A percentile compares a stretch with the other conserved stretches of the same genome.
These are phyloP conservation scores for Cheiracanthium punctorium DNA, from an alignment of 2,888 invertebrate genomes.

Conservation along the genomic window DNA sequence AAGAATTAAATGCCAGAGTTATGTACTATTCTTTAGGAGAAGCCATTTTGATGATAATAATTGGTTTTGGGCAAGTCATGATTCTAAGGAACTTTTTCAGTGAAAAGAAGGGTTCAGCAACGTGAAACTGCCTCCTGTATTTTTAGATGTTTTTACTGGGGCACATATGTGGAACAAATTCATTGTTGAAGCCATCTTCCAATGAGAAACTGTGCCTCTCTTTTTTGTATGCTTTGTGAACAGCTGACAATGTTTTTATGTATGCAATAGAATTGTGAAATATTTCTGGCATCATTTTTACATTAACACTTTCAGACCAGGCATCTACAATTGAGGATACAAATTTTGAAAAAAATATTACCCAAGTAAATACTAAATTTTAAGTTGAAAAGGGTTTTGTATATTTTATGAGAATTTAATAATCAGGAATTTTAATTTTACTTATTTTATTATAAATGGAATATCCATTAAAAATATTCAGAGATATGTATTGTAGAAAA, in stretches of 20 bases:
- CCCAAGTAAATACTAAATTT: too few species aligned
- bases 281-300: too few species aligned
- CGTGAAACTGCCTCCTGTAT: conserved; percentile 1
- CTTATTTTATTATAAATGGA: too few species aligned
- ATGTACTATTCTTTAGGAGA: conserved; percentile 94
- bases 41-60: conserved; percentile 87
- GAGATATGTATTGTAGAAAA: too few species aligned
- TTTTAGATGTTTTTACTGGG: neutral
- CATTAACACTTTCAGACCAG: too few species aligned
- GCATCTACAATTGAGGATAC: too few species aligned
- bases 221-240: neutral
- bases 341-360: too few species aligned
- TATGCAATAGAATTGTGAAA: conserved; percentile 4
- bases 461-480: too few species aligned
- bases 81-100: conserved; percentile 94
- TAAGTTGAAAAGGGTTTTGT: too few species aligned
- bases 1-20: conserved; percentile 96
- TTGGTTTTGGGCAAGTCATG: conserved; percentile 93
- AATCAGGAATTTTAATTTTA: too few species aligned
- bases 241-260: neutral
- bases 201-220: neutral
- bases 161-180: neutral
- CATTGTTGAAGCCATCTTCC: neutral
- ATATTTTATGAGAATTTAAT: too few species aligned
- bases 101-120: conserved; percentile 79